Conservation (phyloP, 2,113 vertebrate species). For the Notarius lentiginosus region DNA sequence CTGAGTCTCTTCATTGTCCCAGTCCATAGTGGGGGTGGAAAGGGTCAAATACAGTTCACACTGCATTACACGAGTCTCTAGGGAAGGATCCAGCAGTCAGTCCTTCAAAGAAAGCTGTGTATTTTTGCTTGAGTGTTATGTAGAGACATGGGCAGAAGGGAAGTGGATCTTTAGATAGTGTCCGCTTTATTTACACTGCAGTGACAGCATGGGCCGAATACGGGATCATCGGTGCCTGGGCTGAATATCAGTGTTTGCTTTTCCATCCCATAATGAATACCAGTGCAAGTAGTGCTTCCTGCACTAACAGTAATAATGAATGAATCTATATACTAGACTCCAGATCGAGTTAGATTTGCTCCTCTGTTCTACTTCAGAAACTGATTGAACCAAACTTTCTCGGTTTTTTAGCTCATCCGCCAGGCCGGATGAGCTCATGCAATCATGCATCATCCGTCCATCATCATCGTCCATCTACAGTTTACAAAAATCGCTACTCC, state of each 20-base stretch:
- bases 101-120: constrained; percentile 39
- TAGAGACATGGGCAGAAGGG: constrained; percentile 13
- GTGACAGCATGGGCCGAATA: not conserved
- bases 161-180: constrained; percentile 24
- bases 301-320: not conserved
- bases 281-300: not conserved
- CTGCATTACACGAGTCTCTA: constrained; percentile 44
- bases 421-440: no score
- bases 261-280: not conserved
- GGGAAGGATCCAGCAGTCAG: constrained; percentile 46
- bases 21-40: constrained; percentile 34
- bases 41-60: constrained; percentile 55
- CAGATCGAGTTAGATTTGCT: not conserved
- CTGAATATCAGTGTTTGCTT: not conserved
- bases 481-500: no score
- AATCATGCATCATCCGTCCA: no score
- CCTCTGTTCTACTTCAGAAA: not conserved
- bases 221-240: not conserved
- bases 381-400: not conserved
- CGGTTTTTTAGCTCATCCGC: no score
- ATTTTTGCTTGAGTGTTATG: not conserved
- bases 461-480: no score
- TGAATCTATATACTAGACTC: not conserved
- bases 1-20: constrained; percentile 29
- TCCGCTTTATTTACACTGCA: not conserved